Base-by-base conservation (phyloP, 2,888 invertebrate genomes). In the Nemotelus nigrinus region DNA sequence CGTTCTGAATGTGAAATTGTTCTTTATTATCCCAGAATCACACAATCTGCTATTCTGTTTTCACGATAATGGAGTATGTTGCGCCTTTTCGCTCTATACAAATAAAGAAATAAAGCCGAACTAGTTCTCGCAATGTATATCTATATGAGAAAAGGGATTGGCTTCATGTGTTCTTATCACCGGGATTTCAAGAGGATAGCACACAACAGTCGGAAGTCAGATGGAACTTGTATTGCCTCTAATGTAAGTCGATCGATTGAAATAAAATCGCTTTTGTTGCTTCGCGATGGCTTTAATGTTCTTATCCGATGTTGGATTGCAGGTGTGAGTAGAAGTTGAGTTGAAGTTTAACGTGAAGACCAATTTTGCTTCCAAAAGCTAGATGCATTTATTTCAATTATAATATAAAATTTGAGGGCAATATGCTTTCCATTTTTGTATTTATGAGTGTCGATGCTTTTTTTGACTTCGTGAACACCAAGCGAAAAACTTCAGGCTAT, bases 21-120 rank as follows among this genome's bases (percentile, higher is more conserved):
- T 48, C 67, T 67, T 67, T 67, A 67, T 67, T n/a, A 47, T 67
- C 67, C 67, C 47, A 5, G n/a, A 67, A 67, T 67, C 67, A 67
- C 67, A 45, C 67, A 67, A 67, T 67, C 63, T 43, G 4, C 63
- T 50, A 39, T 50, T 53, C 68, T 7, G 10, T 50, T 25, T 7
- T 41, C 41, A 41, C 67, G 3, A 6, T 39, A 25, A 6, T 6
- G 10, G 25, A 39, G 8, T 67, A 48, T 67, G 48, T 63, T 43
- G 7, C 41, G 39, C 50, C 41, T 39, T 68, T 39, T 10, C 10
- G 53, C 4, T 6, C 68, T 53, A 53, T 7, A 68, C 41, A 53
- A 53, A 68, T 68, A 53, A 5, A 41, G 43, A 44, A 53, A 53
- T 41, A 7, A 68, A 50, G 41, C 39, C 25, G 53, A 68, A 50